phyloP scores from a whole-genome alignment of 2,797 vertebrate genomes.

The Dermochelys coriacea region DNA sequence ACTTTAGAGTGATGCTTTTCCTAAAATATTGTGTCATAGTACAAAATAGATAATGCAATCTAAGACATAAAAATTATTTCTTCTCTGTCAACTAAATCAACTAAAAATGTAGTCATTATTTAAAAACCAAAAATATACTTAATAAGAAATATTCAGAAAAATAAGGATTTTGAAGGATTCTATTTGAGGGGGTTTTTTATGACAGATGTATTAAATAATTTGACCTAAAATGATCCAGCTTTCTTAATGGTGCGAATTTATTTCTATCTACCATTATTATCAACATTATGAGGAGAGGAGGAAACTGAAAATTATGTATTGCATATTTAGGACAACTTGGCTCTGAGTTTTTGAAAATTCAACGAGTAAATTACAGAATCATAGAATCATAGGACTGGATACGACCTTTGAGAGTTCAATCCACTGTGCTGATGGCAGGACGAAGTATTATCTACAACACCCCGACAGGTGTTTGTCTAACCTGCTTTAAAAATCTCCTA shows the following conservation, averaged over 20 bases:
- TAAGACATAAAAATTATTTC: neutral
- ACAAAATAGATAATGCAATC: neutral
- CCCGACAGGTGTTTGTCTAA: too few species aligned
- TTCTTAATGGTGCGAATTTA: neutral
- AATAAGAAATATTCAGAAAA: neutral
- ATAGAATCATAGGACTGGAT: too few species aligned
- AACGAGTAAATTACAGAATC: neutral
- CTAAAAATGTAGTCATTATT: neutral
- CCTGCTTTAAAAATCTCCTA: too few species aligned
- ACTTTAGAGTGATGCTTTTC: neutral
- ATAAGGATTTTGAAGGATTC: neutral
- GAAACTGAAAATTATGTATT: neutral
- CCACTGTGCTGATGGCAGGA: too few species aligned
- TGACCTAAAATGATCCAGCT: neutral
- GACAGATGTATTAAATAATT: neutral
- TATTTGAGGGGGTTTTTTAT: accelerated
- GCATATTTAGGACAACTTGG: accelerated
- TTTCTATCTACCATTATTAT: neutral
- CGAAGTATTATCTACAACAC: too few species aligned
- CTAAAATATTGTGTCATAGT: neutral
- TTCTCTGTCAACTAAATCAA: neutral
- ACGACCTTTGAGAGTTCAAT: too few species aligned
- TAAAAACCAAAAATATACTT: neutral
- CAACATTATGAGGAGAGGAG: accelerated
- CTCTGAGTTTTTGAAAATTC: neutral